Evolutionary conservation across 2,113 vertebrate species (phyloP).

Genomic region (Tachysurus fulvidraco): DNA sequence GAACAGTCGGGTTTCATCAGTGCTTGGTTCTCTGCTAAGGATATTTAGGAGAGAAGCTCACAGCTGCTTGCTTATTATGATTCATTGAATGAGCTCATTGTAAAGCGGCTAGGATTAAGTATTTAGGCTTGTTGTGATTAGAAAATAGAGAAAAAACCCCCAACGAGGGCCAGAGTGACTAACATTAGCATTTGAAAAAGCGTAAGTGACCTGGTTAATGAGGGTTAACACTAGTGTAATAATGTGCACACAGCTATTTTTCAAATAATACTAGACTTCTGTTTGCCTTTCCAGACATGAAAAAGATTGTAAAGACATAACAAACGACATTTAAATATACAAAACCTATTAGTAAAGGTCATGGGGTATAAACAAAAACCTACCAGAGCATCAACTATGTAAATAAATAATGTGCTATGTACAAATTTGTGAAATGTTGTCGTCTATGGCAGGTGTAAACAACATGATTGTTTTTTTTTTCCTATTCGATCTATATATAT

Average conservation of each 20-base stretch:
- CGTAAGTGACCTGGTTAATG: neutral
- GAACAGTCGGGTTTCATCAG: slow-evolving; percentile 18
- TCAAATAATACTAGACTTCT: neutral
- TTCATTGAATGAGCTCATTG: slow-evolving; percentile 17
- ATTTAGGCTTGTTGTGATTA: neutral
- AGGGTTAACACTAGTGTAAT: neutral
- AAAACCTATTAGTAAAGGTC: neutral
- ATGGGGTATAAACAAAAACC: neutral
- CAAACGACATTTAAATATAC: neutral
- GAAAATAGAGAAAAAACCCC: neutral
- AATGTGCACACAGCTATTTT: neutral
- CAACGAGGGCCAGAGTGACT: neutral
- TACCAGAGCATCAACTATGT: neutral
- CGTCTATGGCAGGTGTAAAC: neutral
- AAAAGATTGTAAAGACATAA: neutral
- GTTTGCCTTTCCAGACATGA: neutral
- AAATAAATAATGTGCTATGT: neutral
- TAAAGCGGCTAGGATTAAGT: neutral
- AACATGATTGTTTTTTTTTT: too few species aligned
- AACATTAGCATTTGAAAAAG: neutral
- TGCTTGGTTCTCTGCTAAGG: neutral
- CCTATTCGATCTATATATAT: too few species aligned
- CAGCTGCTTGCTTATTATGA: slow-evolving; percentile 11
- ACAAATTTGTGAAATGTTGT: neutral
- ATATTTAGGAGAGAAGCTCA: neutral